Percentiles rank a stretch among this genome's conserved stretches.
Evolutionary conservation across 2,888 invertebrate species (phyloP).

Genomic region (Eueremaeus valkanovi): DNA sequence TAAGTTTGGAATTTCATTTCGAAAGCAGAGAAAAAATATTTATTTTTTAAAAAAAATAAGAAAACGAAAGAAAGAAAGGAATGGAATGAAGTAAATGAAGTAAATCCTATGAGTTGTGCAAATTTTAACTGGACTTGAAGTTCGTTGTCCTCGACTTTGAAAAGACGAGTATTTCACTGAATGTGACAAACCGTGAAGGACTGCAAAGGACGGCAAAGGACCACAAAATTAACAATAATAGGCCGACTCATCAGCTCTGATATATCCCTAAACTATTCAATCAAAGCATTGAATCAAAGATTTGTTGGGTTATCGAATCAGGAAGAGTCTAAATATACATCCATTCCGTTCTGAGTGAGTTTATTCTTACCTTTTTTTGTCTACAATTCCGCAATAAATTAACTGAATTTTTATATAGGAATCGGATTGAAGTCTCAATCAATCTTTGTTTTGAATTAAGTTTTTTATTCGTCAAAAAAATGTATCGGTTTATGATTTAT

Average conservation of each 20-base stretch:
- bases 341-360: neutral
- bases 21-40: no score
- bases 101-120: neutral
- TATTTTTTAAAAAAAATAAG: neutral
- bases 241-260: conserved; percentile 1
- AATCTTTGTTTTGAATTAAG: neutral
- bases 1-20: no score
- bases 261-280: conserved; percentile 14
- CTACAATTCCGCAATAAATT: no score
- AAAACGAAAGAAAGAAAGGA: neutral
- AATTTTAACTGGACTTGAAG: conserved; percentile 28
- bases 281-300: conserved; percentile 24
- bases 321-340: conserved; percentile 3
- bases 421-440: conserved; percentile 2
- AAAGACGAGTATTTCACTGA: conserved; percentile 16
- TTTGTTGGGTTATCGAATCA: neutral
- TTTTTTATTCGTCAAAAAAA: neutral
- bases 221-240: conserved; percentile 31
- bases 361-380: neutral
- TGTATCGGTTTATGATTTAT: conserved; percentile 5
- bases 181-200: conserved; percentile 31
- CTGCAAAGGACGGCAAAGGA: neutral
- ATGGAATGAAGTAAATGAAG: neutral
- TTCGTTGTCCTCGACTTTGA: conserved; percentile 23
- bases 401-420: no score